These are phyloP conservation scores for Protaetia brevitarsis DNA, from an alignment of 1,140 invertebrate genomes.

Conservation along the genomic window DNA sequence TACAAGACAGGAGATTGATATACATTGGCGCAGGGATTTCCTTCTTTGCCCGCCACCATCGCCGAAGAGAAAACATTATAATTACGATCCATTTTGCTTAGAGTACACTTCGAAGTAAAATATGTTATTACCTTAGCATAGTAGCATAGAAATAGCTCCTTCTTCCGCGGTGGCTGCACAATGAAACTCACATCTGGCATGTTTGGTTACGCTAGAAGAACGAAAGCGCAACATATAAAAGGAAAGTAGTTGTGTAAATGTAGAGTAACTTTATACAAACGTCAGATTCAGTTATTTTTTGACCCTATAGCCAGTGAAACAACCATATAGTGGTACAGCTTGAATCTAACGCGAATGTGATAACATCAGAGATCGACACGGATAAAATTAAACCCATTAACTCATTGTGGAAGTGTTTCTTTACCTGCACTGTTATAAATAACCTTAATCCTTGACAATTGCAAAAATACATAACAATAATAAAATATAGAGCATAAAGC, in stretches of 20 bases:
- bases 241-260: neutral
- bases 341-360: too few relatives aligned
- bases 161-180: slow-evolving; percentile 14
- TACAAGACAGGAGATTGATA: neutral
- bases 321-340: too few relatives aligned
- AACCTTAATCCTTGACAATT: too few relatives aligned
- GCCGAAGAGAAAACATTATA: slow-evolving; percentile 13
- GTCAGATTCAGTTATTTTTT: too few relatives aligned
- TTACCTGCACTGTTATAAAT: too few relatives aligned
- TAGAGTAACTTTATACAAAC: too few relatives aligned
- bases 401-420: too few relatives aligned
- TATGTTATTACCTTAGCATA: slow-evolving; percentile 18
- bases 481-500: too few relatives aligned
- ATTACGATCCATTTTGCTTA: slow-evolving; percentile 19
- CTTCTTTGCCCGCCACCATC: neutral
- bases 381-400: too few relatives aligned
- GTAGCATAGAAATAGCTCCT: slow-evolving; percentile 15
- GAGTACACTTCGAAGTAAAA: slow-evolving; percentile 14
- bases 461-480: too few relatives aligned
- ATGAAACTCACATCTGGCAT: slow-evolving; percentile 8
- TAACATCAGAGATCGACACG: too few relatives aligned
- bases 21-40: neutral
- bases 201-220: slow-evolving; percentile 1
- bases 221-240: neutral
- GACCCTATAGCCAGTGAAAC: too few relatives aligned